Conservation (phyloP, 2,113 vertebrate genomes). For the Mus spicilegus region DNA sequence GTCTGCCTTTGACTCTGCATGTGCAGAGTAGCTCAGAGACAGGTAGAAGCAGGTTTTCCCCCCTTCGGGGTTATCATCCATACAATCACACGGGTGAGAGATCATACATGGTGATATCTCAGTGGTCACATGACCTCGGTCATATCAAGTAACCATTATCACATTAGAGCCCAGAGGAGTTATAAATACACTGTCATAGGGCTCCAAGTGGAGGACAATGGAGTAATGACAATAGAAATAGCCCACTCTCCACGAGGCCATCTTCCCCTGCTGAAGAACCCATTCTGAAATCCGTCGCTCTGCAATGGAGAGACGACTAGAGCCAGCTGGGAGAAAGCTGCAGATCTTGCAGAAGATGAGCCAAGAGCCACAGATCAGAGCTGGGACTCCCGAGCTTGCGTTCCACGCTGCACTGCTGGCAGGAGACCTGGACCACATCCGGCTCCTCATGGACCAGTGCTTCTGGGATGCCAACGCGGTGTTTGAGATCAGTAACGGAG, state of each 20-base stretch:
- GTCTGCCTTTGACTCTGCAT: rapidly evolving
- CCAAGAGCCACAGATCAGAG: background rate
- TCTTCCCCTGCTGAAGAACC: slow-evolving; percentile 45
- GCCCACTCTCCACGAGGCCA: slow-evolving; percentile 41
- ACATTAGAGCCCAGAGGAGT: slow-evolving; percentile 58
- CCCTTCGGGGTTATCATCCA: background rate
- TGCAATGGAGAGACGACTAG: slow-evolving; percentile 57
- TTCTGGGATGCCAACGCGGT: slow-evolving; percentile 83
- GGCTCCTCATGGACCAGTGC: slow-evolving; percentile 75
- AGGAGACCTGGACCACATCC: slow-evolving; percentile 81
- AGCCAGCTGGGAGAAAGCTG: slow-evolving; percentile 65
- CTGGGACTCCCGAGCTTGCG: background rate
- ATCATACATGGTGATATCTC: background rate
- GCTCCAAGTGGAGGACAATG: slow-evolving; percentile 71
- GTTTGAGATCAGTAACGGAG: slow-evolving; percentile 83
- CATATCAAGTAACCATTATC: slow-evolving; percentile 58
- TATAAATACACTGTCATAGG: slow-evolving; percentile 79
- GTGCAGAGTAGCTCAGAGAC: background rate
- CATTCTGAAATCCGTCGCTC: background rate
- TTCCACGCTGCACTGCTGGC: slow-evolving; percentile 82
- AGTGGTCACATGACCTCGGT: slow-evolving; percentile 46
- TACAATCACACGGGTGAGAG: background rate
- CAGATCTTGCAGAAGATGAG: slow-evolving; percentile 78
- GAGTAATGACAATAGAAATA: slow-evolving; percentile 82
- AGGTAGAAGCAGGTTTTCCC: background rate